A percentile compares a stretch with the other conserved stretches of the same genome.
Evolutionary conservation across 2,113 vertebrate species (phyloP).

Genomic region (Limnothrissa miodon): DNA sequence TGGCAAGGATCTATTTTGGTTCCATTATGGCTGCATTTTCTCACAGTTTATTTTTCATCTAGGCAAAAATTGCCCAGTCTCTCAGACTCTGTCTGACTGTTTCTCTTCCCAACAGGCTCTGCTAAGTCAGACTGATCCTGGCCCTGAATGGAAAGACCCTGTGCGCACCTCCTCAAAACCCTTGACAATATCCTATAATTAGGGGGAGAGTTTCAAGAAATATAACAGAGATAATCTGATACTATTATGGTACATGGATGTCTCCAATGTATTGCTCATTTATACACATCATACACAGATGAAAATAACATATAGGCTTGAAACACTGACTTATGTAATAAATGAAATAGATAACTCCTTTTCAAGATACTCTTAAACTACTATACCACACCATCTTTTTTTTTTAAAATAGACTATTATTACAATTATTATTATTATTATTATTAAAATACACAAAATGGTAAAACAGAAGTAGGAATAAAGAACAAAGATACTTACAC

Average conservation of each 20-base stretch:
- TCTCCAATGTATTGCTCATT: not conserved
- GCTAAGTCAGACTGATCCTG: not conserved
- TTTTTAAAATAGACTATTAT: too few species aligned
- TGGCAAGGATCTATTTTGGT: not conserved
- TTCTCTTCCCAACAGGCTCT: not conserved
- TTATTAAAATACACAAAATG: not conserved
- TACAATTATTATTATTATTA: too few species aligned
- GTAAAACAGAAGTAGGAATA: not conserved
- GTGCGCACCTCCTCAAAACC: not conserved
- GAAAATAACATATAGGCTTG: too few species aligned
- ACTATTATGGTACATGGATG: not conserved
- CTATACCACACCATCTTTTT: too few species aligned
- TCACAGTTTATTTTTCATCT: slow-evolving; percentile 41
- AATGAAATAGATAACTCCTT: too few species aligned
- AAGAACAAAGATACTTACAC: slow-evolving; percentile 77
- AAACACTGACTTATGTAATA: too few species aligned
- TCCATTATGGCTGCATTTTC: not conserved
- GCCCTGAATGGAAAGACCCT: not conserved
- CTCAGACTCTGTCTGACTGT: slow-evolving; percentile 47
- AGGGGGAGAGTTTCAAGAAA: too few species aligned
- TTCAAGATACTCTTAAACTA: too few species aligned
- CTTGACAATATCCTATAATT: too few species aligned
- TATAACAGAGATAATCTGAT: not conserved
- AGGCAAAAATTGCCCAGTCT: slow-evolving; percentile 35
- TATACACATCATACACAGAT: too few species aligned